Evolutionary conservation across 1,140 invertebrate genomes (phyloP).

Genomic region (Zaprionus africanus): DNA sequence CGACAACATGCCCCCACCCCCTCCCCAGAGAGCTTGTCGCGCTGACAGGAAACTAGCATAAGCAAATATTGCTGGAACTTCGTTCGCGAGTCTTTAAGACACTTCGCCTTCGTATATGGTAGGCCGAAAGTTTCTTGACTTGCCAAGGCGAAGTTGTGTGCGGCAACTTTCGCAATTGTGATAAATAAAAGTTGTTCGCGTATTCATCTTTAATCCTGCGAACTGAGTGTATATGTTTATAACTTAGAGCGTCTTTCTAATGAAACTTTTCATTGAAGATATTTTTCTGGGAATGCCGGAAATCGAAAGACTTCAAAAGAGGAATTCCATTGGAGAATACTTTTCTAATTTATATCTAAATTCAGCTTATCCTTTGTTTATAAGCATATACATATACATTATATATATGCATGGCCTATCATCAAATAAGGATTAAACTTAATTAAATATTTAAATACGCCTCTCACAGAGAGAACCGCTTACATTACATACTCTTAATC

Average conservation of each 20-base stretch:
- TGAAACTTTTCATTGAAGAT: neutral
- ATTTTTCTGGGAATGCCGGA: too few species aligned
- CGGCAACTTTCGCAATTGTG: neutral
- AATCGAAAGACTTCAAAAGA: too few species aligned
- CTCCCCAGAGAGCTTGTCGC: neutral
- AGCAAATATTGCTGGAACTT: neutral
- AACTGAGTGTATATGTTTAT: neutral
- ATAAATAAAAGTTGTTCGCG: slow-evolving; percentile 6
- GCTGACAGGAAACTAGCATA: slow-evolving; percentile 12
- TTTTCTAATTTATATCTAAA: too few species aligned
- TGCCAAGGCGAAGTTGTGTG: slow-evolving; percentile 3
- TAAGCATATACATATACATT: too few species aligned
- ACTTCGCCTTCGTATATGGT: neutral
- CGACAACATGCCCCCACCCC: slow-evolving; percentile 1
- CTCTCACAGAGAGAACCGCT: too few species aligned
- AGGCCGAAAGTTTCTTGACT: slow-evolving; percentile 10
- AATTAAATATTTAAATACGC: too few species aligned
- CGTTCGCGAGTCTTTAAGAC: neutral
- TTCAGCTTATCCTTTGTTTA: too few species aligned
- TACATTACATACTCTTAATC: too few species aligned
- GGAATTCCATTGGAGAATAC: too few species aligned
- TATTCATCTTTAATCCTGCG: neutral
- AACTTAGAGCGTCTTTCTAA: neutral
- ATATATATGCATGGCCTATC: too few species aligned
- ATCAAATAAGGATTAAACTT: too few species aligned